A percentile compares a stretch with the other conserved stretches of the same genome.
phyloP scores from a whole-genome alignment of 2,113 vertebrate genomes.

The Hydropotes inermis region DNA sequence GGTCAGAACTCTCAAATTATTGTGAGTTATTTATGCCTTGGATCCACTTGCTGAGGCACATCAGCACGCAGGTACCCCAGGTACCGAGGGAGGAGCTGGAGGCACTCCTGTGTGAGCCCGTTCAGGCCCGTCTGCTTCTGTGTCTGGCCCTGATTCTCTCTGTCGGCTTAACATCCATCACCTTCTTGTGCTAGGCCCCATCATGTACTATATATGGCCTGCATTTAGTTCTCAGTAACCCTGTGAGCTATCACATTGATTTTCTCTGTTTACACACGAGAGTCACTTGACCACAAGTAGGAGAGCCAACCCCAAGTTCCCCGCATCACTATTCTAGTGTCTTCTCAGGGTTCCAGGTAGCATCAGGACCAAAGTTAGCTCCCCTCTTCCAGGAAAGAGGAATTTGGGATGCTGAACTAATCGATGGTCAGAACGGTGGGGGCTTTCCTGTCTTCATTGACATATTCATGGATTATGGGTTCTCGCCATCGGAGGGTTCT shows the following conservation, averaged over 20 bases:
- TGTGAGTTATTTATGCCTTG: neutral
- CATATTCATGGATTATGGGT: neutral
- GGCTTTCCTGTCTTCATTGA: neutral
- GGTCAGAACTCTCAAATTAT: neutral
- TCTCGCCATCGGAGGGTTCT: neutral
- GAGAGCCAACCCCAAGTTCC: neutral
- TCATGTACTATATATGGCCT: rapidly evolving
- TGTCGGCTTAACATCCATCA: neutral
- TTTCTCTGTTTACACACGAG: neutral
- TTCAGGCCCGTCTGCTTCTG: neutral
- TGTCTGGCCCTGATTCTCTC: neutral
- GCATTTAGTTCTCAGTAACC: neutral
- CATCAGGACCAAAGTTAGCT: neutral
- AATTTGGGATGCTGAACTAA: neutral
- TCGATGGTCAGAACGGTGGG: rapidly evolving
- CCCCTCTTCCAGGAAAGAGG: neutral
- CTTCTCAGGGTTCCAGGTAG: neutral
- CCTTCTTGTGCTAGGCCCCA: neutral
- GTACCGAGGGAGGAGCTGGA: no score
- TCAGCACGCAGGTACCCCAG: neutral
- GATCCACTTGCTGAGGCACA: neutral
- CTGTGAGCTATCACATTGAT: neutral
- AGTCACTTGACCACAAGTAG: neutral
- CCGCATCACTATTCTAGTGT: rapidly evolving
- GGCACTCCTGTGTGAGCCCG: rapidly evolving